phyloP scores from a whole-genome alignment of 1,140 invertebrate species.

The Thaumetopoea pityocampa region DNA sequence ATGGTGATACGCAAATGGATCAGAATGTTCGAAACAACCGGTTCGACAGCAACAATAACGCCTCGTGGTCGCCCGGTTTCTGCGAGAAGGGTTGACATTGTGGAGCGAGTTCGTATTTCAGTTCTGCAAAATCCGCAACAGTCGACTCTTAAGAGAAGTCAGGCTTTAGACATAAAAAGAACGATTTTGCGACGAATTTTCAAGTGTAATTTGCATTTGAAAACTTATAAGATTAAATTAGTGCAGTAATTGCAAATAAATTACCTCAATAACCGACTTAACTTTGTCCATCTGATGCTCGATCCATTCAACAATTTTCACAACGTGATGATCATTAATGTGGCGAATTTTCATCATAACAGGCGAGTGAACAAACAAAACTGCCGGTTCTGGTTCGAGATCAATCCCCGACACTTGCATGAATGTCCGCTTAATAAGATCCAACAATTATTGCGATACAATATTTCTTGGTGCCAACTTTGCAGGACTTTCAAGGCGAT shows the following conservation, averaged over 20 bases:
- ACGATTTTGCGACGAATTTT: slow-evolving; percentile 18
- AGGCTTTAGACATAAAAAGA: slow-evolving; percentile 18
- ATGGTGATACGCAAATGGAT: too few relatives aligned
- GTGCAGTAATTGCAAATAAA: slow-evolving; percentile 12
- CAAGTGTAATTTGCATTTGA: slow-evolving; percentile 18
- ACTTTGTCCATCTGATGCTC: slow-evolving; percentile 20
- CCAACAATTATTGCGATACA: slow-evolving; percentile 15
- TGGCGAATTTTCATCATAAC: slow-evolving; percentile 22
- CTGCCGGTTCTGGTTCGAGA: slow-evolving; percentile 20
- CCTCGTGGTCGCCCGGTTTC: slow-evolving; percentile 12
- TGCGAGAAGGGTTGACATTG: slow-evolving; percentile 12
- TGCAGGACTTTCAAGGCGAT: slow-evolving; percentile 23
- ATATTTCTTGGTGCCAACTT: slow-evolving; percentile 27
- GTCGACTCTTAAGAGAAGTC: slow-evolving; percentile 22
- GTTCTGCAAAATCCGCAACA: slow-evolving; percentile 25
- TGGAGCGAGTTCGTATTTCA: slow-evolving; percentile 20
- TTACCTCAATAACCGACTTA: slow-evolving; percentile 15
- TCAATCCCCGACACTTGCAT: slow-evolving; percentile 13
- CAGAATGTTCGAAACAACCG: too few relatives aligned
- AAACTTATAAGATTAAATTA: slow-evolving; percentile 18
- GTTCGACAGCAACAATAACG: too few relatives aligned
- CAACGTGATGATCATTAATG: slow-evolving; percentile 19
- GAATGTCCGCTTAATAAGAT: slow-evolving; percentile 18
- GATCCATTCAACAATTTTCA: slow-evolving; percentile 17
- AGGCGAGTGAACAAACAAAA: slow-evolving; percentile 19